A percentile compares a stretch with the other conserved stretches of the same genome.
Evolutionary conservation across 2,113 vertebrate genomes (phyloP).

Genomic region (Ceyx margarethae): DNA sequence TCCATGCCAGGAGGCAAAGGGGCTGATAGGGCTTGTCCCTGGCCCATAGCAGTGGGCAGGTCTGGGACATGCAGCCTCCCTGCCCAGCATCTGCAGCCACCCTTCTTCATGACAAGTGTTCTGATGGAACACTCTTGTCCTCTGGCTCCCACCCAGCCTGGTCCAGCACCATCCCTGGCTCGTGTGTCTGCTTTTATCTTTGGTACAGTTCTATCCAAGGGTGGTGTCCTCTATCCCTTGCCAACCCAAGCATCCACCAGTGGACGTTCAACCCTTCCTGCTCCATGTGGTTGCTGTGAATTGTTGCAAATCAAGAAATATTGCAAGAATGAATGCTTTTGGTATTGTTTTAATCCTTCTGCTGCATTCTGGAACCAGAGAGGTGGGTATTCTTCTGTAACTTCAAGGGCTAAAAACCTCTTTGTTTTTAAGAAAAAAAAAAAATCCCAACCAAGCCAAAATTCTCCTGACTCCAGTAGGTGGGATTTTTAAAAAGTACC

Average conservation of each 20-base stretch:
- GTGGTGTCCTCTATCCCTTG: not conserved
- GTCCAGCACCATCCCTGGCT: not conserved
- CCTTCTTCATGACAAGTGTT: not conserved
- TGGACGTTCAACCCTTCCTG: not conserved
- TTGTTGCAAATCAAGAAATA: not conserved
- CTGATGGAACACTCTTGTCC: not conserved
- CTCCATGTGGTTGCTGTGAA: accelerated
- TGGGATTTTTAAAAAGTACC: not conserved
- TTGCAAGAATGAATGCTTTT: not conserved
- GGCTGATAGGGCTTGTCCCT: not conserved
- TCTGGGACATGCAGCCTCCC: not conserved
- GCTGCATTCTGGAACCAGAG: not conserved
- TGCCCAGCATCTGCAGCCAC: not conserved
- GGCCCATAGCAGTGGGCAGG: not conserved
- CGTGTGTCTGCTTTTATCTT: accelerated
- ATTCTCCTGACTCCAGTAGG: not conserved
- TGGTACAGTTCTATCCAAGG: not conserved
- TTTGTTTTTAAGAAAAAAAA: not conserved
- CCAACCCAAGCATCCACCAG: not conserved
- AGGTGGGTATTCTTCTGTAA: not conserved
- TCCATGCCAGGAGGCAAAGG: not conserved
- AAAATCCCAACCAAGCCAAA: not conserved
- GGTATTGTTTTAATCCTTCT: not conserved
- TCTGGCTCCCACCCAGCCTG: not conserved
- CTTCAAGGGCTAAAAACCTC: not conserved